Percentiles rank a stretch among this genome's conserved stretches.
phyloP scores from a whole-genome alignment of 2,888 invertebrate species.

The Malthinus flaveolus region DNA sequence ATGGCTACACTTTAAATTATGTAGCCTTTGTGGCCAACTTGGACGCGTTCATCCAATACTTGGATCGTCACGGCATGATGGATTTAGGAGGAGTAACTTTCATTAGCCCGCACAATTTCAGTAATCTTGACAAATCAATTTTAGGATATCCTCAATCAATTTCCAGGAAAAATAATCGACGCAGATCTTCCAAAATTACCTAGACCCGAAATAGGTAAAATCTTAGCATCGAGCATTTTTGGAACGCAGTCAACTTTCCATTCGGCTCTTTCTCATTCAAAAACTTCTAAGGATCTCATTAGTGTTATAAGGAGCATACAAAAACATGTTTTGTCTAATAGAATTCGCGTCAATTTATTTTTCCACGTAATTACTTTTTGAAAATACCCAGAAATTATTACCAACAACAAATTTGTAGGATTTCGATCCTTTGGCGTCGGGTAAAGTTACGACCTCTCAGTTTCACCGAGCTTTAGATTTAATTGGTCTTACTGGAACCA shows the following conservation, averaged over 20 bases:
- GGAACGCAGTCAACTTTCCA: slow-evolving; percentile 61
- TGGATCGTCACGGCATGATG: slow-evolving; percentile 58
- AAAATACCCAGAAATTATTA: too few relatives aligned
- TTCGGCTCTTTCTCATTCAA: slow-evolving; percentile 59
- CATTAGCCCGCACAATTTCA: background rate
- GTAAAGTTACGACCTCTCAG: slow-evolving; percentile 70
- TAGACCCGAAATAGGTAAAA: slow-evolving; percentile 66
- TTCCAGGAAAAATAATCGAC: slow-evolving; percentile 68
- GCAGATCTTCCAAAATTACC: slow-evolving; percentile 70
- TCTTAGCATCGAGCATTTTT: slow-evolving; percentile 58
- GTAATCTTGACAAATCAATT: slow-evolving; percentile 12
- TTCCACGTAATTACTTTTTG: slow-evolving; percentile 59
- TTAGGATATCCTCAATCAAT: slow-evolving; percentile 59
- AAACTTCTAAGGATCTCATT: slow-evolving; percentile 58
- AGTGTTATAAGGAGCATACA: slow-evolving; percentile 68
- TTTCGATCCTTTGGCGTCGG: slow-evolving; percentile 70
- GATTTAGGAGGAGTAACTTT: slow-evolving; percentile 60
- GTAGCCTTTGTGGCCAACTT: slow-evolving; percentile 72
- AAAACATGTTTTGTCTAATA: slow-evolving; percentile 65
- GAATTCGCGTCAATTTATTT: slow-evolving; percentile 69
- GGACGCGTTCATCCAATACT: slow-evolving; percentile 66
- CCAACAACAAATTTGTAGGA: slow-evolving; percentile 54
- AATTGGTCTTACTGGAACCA: slow-evolving; percentile 65
- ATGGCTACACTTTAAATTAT: slow-evolving; percentile 78
- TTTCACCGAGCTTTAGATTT: slow-evolving; percentile 71